Evolutionary conservation across 2,113 vertebrate genomes (phyloP), one percentile per base, ranked within the genome.

Genomic region (Cynocephalus volans): DNA sequence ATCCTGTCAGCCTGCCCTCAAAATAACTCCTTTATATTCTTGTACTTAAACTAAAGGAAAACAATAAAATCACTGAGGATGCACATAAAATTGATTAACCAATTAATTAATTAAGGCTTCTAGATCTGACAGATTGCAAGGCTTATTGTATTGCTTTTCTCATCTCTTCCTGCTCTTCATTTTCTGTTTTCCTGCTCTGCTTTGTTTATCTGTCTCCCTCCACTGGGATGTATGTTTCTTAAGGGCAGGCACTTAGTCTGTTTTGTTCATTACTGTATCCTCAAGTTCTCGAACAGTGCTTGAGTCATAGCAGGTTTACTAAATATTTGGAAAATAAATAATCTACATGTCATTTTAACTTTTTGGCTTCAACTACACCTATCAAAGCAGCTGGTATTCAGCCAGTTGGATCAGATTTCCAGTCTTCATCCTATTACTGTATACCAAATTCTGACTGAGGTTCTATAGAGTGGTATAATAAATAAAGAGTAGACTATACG

Each of bases 291-390:
- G 81, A 88, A 64, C 33, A 88, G 41, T 86, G 21, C 52, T 89
- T 13, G 0, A 93, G 88, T 86, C 36, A 13, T 70, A 87, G 50
- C 24, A 69, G 18, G 31, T 65, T 80, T 56, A 52, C 33, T 93
- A 24, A 85, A 8, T 95, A 33, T 73, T 82, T 91, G n/a, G 26
- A 79, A 86, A 97, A 67, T 82, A 65, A 92, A 48, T 93, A 90
- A 72, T 85, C 14, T 79, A 7, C 14, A 14, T 92, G 26, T 69
- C 21, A 72, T 81, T 88, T 93, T 67, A 56, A 6, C 21, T 79
- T 56, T 92, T 81, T 73, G 45, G 31, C 62, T 83, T 86, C 48
- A 93, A 1, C 67, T 81, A 13, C 33, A 75, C 52, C 72, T 84
- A 14, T 82, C 24, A 50, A 23, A 86, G 28, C 24, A 73, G 31